Percentiles rank a stretch among this genome's conserved stretches.
Conservation (phyloP, 2,797 vertebrate genomes). For the Coccyzus lansbergi region DNA sequence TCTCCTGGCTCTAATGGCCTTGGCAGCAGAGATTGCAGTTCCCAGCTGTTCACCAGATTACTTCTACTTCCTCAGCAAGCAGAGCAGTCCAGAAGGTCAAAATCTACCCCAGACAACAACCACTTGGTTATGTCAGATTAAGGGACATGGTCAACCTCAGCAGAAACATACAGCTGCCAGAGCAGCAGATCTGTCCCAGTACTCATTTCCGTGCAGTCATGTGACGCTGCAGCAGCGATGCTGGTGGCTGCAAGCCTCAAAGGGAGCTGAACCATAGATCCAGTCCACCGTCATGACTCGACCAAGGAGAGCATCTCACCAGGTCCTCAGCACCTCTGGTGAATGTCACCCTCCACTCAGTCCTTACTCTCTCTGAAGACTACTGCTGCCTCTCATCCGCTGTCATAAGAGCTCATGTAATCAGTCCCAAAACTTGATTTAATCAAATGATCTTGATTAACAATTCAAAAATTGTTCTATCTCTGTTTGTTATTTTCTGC, state of each 20-base stretch:
- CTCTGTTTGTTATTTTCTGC: background rate
- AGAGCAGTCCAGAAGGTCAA: background rate
- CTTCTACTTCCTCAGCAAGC: background rate
- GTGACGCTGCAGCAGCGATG: background rate
- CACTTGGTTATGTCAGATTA: background rate
- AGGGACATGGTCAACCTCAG: background rate
- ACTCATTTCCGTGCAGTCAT: fast-evolving
- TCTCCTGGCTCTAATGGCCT: background rate
- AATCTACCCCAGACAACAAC: background rate
- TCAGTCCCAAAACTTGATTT: background rate
- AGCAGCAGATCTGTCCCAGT: background rate
- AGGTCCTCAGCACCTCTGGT: background rate
- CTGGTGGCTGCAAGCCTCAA: background rate
- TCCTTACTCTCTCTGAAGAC: background rate
- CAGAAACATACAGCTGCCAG: fast-evolving
- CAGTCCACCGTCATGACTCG: background rate
- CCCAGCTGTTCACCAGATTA: background rate
- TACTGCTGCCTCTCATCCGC: background rate
- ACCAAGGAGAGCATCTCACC: background rate
- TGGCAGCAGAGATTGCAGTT: background rate
- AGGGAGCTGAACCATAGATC: background rate
- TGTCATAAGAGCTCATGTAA: background rate
- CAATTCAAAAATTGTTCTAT: background rate
- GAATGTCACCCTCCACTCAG: background rate
- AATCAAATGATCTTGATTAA: background rate